Evolutionary conservation across 2,113 vertebrate species (phyloP).

Genomic region (Notiomystis cincta): DNA sequence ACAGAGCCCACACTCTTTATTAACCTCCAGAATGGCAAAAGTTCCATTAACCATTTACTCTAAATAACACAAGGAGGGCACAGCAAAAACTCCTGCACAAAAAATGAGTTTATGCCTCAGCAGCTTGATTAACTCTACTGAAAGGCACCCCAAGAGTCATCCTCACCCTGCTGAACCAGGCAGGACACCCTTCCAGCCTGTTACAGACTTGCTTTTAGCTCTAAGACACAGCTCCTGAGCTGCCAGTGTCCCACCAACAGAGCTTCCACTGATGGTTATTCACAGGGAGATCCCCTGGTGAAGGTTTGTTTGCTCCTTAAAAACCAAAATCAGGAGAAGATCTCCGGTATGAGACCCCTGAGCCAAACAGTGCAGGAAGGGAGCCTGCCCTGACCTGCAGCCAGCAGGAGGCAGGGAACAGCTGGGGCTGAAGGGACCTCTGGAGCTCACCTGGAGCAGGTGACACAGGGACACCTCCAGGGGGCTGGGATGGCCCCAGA

Average conservation of each 20-base stretch:
- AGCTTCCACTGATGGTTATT: rapidly evolving
- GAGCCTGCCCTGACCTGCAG: rapidly evolving
- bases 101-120: background rate
- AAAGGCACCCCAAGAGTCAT: background rate
- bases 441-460: background rate
- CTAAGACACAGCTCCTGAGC: background rate
- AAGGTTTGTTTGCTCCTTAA: background rate
- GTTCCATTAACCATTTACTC: background rate
- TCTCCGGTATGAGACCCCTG: rapidly evolving
- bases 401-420: background rate
- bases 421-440: rapidly evolving
- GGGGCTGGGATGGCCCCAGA: background rate
- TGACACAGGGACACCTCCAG: background rate
- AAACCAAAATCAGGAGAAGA: rapidly evolving
- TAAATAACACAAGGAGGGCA: background rate
- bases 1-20: background rate
- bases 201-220: background rate
- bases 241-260: rapidly evolving
- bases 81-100: background rate
- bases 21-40: background rate
- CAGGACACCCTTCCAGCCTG: background rate
- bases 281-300: rapidly evolving
- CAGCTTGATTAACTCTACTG: background rate
- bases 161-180: background rate
- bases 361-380: background rate